Conservation (phyloP, 2,113 vertebrate genomes). For the Aythya baeri region DNA sequence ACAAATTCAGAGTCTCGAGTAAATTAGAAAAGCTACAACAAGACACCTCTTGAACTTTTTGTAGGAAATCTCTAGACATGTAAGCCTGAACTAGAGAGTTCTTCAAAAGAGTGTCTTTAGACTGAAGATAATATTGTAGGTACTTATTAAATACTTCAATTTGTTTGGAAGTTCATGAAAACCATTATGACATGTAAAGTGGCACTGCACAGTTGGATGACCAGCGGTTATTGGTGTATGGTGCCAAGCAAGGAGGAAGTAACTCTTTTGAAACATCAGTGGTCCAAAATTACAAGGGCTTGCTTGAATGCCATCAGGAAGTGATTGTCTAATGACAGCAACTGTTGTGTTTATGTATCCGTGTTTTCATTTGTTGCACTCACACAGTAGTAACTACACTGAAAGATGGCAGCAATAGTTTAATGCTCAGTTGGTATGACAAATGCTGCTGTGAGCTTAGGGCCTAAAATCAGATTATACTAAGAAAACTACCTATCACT, state of each 20-base stretch:
- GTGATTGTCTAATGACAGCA: neutral
- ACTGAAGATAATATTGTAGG: neutral
- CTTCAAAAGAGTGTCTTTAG: neutral
- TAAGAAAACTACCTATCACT: neutral
- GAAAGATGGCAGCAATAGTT: neutral
- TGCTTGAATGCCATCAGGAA: neutral
- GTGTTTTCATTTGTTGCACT: neutral
- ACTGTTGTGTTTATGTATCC: neutral
- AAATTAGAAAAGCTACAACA: neutral
- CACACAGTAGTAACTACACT: neutral
- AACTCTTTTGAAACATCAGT: neutral
- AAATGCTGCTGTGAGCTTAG: neutral
- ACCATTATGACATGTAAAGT: neutral
- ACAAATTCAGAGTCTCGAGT: neutral
- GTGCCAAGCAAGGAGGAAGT: neutral
- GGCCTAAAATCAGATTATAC: neutral
- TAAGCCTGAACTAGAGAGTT: neutral
- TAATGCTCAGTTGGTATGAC: neutral
- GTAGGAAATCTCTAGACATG: neutral
- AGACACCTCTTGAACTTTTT: neutral
- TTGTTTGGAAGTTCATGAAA: neutral
- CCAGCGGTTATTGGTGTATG: neutral
- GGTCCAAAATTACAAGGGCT: neutral
- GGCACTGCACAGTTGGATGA: neutral
- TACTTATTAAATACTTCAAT: neutral